Conservation (phyloP, 2,888 invertebrate species). For the Cylindroiulus punctatus region DNA sequence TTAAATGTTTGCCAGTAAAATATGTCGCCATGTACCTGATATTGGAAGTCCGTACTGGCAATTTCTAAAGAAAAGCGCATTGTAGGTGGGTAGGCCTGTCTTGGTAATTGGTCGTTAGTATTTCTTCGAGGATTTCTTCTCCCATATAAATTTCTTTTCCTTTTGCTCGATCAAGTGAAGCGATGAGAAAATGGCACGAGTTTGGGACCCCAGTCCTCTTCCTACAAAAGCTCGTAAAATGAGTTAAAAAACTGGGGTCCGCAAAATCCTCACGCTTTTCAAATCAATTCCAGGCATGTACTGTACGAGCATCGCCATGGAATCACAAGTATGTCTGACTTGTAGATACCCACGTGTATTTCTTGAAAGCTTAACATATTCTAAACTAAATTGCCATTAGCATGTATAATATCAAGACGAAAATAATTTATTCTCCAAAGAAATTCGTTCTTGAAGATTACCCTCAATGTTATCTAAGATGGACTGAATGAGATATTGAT, state of each 20-base stretch:
- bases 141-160: not conserved
- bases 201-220: not conserved
- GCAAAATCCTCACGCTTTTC: not conserved
- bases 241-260: not conserved
- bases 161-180: slow-evolving; percentile 43
- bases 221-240: not conserved
- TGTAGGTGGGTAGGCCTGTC: not conserved
- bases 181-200: slow-evolving; percentile 30
- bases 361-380: too few relatives aligned
- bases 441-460: too few relatives aligned
- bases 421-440: too few relatives aligned
- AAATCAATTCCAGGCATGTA: too few relatives aligned
- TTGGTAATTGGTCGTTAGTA: slow-evolving; percentile 35
- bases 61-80: slow-evolving; percentile 5
- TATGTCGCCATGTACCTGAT: not conserved
- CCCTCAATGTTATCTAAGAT: too few relatives aligned
- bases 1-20: slow-evolving; percentile 39
- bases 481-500: too few relatives aligned
- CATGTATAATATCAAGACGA: too few relatives aligned
- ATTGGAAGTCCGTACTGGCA: not conserved
- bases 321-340: too few relatives aligned
- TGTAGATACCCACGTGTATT: too few relatives aligned
- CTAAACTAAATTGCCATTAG: too few relatives aligned
- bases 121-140: slow-evolving; percentile 30
- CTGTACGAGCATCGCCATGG: too few relatives aligned